These are phyloP conservation scores for Oenanthe oenanthe DNA, from an alignment of 2,113 vertebrate genomes.

Conservation along the genomic window DNA sequence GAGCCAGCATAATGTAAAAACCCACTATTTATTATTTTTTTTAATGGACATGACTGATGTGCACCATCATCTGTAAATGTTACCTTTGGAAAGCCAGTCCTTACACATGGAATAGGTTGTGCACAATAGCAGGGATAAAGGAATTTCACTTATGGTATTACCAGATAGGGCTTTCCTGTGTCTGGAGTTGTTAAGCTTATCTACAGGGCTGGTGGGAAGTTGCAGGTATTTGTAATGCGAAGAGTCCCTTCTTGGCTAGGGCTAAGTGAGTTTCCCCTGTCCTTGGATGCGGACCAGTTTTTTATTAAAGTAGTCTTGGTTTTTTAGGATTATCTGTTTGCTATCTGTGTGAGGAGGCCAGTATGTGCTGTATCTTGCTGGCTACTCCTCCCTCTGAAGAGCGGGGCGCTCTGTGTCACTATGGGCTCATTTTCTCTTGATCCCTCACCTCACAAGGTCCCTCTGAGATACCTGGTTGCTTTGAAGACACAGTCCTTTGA, in stretches of 20 bases:
- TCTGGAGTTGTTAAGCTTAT: conserved; percentile 22
- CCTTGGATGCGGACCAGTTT: background rate
- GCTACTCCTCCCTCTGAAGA: background rate
- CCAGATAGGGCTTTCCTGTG: conserved; percentile 57
- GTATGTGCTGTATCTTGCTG: background rate
- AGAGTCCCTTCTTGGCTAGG: background rate
- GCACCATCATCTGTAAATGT: background rate
- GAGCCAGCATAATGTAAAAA: background rate
- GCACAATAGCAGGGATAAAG: background rate
- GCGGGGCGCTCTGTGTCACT: background rate
- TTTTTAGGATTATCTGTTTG: background rate
- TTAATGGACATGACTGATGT: background rate
- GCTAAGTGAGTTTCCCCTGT: background rate
- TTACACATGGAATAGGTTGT: background rate
- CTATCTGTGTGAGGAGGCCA: background rate
- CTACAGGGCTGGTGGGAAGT: background rate
- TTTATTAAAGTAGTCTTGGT: background rate
- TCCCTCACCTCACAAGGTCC: background rate
- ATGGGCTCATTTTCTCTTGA: background rate
- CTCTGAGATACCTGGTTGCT: background rate
- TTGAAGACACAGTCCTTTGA: background rate
- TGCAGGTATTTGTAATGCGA: background rate
- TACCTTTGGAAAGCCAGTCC: background rate
- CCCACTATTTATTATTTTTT: background rate
- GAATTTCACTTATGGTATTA: background rate